These are phyloP conservation scores for Geophilus truncorum DNA, from an alignment of 2,888 invertebrate genomes.

Conservation along the genomic window DNA sequence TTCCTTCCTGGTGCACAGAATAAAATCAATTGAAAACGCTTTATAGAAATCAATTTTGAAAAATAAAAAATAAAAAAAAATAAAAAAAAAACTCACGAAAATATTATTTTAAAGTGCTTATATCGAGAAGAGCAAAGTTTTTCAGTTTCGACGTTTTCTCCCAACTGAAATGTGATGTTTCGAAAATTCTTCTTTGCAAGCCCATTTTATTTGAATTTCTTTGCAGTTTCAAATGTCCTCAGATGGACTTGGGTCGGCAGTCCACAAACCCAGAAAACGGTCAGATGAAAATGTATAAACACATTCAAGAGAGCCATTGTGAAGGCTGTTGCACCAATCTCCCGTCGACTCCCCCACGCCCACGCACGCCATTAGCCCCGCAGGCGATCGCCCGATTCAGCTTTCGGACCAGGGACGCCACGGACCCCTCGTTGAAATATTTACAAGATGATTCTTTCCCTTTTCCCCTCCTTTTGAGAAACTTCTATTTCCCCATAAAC, in stretches of 20 bases:
- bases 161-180: neutral
- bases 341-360: slow-evolving; percentile 10
- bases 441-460: neutral
- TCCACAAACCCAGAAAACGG: neutral
- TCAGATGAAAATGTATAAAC: slow-evolving; percentile 4
- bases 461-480: neutral
- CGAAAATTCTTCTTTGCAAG: neutral
- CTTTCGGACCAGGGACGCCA: too few relatives aligned
- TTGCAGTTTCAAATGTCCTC: neutral
- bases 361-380: neutral
- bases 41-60: too few relatives aligned
- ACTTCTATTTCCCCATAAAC: too few relatives aligned
- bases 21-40: too few relatives aligned
- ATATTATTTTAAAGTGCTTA: neutral
- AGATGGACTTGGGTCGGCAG: neutral
- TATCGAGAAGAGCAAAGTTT: too few relatives aligned
- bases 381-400: neutral
- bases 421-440: neutral
- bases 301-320: neutral
- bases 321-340: neutral
- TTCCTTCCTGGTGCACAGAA: too few relatives aligned
- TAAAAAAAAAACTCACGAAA: too few relatives aligned
- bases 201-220: slow-evolving; percentile 2
- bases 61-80: too few relatives aligned
- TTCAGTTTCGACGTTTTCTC: neutral